phyloP scores from a whole-genome alignment of 2,888 invertebrate species.

The Oxytorus armatus region DNA sequence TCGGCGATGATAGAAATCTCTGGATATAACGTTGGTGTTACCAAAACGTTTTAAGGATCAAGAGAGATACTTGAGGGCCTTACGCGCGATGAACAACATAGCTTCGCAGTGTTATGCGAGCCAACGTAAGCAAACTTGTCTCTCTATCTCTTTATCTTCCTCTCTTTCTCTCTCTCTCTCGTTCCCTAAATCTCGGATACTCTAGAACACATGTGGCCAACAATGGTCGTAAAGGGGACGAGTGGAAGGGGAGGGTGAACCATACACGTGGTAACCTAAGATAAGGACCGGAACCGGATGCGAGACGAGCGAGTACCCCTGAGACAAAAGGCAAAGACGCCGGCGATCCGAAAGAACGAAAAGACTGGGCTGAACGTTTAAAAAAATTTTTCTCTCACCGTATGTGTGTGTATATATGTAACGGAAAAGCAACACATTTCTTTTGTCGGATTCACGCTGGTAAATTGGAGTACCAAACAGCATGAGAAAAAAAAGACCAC shows the following conservation, averaged over 20 bases:
- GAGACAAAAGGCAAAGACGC: constrained; percentile 74
- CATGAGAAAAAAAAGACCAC: constrained; percentile 28
- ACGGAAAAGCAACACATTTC: constrained; percentile 47
- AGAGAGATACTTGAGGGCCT: constrained; percentile 59
- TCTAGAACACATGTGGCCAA: constrained; percentile 77
- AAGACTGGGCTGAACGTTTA: background rate
- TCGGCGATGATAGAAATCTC: constrained; percentile 40
- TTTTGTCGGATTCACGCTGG: constrained; percentile 58
- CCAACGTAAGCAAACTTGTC: constrained; percentile 77
- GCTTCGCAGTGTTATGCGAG: constrained; percentile 74
- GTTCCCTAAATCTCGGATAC: constrained; percentile 22
- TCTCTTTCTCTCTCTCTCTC: constrained; percentile 16
- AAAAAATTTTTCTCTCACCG: background rate
- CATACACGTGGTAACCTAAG: constrained; percentile 77
- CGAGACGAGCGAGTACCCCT: constrained; percentile 56
- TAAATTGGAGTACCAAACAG: constrained; percentile 64
- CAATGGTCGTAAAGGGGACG: constrained; percentile 70
- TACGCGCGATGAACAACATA: constrained; percentile 46
- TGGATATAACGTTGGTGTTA: constrained; percentile 46
- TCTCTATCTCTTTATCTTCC: constrained; percentile 35
- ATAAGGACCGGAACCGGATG: constrained; percentile 82
- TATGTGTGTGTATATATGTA: background rate
- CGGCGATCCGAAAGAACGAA: constrained; percentile 44
- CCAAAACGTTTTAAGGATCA: constrained; percentile 60
- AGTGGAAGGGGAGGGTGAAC: constrained; percentile 46